Evolutionary conservation across 2,888 invertebrate genomes (phyloP), one percentile per base, ranked within the genome.

Genomic region (Lasioglossum figueresi): DNA sequence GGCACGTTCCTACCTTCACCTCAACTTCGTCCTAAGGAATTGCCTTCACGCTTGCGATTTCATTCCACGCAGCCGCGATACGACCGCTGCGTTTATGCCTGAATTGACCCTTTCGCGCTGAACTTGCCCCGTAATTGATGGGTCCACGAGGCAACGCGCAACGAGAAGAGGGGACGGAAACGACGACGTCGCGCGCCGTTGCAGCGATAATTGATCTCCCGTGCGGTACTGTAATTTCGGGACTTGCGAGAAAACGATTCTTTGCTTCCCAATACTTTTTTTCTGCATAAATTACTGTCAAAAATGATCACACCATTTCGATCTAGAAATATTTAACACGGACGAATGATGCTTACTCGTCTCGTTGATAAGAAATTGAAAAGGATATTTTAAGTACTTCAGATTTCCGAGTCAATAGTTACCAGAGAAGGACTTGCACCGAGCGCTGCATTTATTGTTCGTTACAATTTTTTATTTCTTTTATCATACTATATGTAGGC

Each of bases 1-100:
- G 88, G 89, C 91, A 90, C 91, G 92, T 90, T 92, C 88, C 92
- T 93, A 92, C 92, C 91, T 92, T 91, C 92, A 89, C 91, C 92
- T 92, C 92, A 90, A 91, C 90, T 90, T 91, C 91, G 92, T 90
- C 92, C 92, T 89, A 92, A 93, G 92, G 91, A 93, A 92, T 93
- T 92, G 92, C 92, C 92, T 93, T 93, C 92, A 88, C 92, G 93
- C 93, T 93, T 93, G 92, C 92, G 92, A 93, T 94, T 93, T 94
- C 93, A 91, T 92, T 93, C 90, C 89, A 82, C 88, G 88, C 88
- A 84, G 79, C 81, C 80, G 87, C 59, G 83, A 85, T 80, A 76
- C 88, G 82, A 87, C 77, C 84, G 72, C 79, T 70, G 83, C 81
- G 68, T 45, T 85, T 83, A 83, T 83, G 83, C 80, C 70, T 45